Base-by-base conservation (phyloP, 2,797 vertebrate genomes). In the Sebastes jordani region DNA sequence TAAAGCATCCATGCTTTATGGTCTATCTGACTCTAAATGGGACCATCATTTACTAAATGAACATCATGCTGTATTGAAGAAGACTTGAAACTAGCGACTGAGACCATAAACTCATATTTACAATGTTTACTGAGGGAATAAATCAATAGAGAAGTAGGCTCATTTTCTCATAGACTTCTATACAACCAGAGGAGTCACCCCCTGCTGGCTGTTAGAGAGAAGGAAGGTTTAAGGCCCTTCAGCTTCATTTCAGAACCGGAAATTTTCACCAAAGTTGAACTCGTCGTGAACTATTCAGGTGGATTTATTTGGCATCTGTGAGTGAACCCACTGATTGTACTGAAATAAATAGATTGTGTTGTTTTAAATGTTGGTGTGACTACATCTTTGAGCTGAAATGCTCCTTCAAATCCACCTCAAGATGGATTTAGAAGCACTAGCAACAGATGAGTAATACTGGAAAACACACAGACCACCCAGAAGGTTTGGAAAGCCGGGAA, bases 381-480 rank as follows among this genome's bases (percentile, higher is more conserved):
- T 25, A 2, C 7, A 0, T 13, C 29, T 27, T 60, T 11, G 10
- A 63, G 11, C 32, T 7, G 6, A 69, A 59, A 27, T 27, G 42
- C 42, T 67, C 70, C 18, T 61, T 70, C 16, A 22, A 71, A 74
- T 58, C 22, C 68, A 55, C 27, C 11, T 64, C 5, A 2, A 34
- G 25, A 61, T 74, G 6, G 60, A 67, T 76, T 38, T 8, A 34
- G 34, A 54, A 13, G 30, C 3, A 22, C 20, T 36, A 27, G 66
- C n/a, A 75, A 78, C 77, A 75, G 3, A 69, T 69, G 66, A 74
- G 25, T 34, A 66, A 80, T 6, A 16, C 23, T 42, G 42, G 25
- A 30, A 49, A 58, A 72, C 46, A 71, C 30, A 34, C 14, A 16
- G 71, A 65, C 74, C 76, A 78, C 62, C 74, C 64, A 74, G 55